Evolutionary conservation across 2,888 invertebrate genomes (phyloP), one percentile per base, ranked within the genome.

Genomic region (Zootermopsis nevadensis): DNA sequence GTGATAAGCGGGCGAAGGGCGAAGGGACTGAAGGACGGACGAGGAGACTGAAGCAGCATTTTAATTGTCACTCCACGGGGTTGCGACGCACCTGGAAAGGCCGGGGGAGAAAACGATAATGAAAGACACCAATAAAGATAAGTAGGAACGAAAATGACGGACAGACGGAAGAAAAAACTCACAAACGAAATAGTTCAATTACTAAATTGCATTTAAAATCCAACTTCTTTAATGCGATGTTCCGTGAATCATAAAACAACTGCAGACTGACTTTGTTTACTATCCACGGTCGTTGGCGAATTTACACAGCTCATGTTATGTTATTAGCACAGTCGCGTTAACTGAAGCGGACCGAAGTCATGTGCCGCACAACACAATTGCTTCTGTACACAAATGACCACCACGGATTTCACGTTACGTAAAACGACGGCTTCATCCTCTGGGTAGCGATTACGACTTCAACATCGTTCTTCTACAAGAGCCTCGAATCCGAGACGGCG

Each of bases 231-330:
- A 48, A 19, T 60, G n/a, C 2, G 27, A 27, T 60, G 60, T 60
- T 27, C 27, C n/a, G 15, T 60, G 60, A 60, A 60, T 60, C 60
- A 60, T 6, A 15, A n/a, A 60, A n/a, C 27, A n/a, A n/a, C 60
- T 10, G 27, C 60, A 27, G n/a, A n/a, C 27, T 4, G 27, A 60
- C 60, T 60, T n/a, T 69, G 69, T 69, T 31, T 69, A 69, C 33
- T 22, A 33, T 22, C 33, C 24, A 69, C 69, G 27, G 27, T 30
- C 66, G 27, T 27, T 27, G 4, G 66, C 27, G 30, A n/a, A 66
- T 66, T 66, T 66, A 15, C 66, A 66, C 30, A 7, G 33, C 69
- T 69, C 69, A 69, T 69, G 69, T 69, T 15, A 69, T 33, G 19
- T 15, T 69, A 33, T 69, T 69, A 69, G 33, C 69, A 33, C 22